phyloP scores from a whole-genome alignment of 2,888 invertebrate genomes.

The Chelonus formosanus region DNA sequence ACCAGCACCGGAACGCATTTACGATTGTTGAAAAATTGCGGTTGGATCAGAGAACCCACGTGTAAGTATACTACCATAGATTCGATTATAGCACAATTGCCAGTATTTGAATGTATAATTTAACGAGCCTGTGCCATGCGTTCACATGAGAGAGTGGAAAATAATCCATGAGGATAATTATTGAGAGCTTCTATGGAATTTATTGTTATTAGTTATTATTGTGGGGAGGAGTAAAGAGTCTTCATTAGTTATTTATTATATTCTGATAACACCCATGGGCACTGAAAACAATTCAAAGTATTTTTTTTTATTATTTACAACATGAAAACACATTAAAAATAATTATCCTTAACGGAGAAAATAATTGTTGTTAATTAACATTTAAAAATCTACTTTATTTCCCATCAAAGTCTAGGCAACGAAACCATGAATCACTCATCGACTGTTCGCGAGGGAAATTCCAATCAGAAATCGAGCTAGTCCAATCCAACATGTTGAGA shows the following conservation, averaged over 20 bases:
- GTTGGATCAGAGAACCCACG: conserved; percentile 12
- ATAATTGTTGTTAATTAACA: not conserved
- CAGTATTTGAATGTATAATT: conserved; percentile 23
- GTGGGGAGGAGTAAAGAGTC: not conserved
- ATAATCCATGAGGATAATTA: conserved; percentile 22
- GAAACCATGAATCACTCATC: conserved; percentile 8
- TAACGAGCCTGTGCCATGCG: conserved; percentile 18
- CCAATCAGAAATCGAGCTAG: conserved; percentile 56
- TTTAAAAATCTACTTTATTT: too few relatives aligned
- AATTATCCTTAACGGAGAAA: not conserved
- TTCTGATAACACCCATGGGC: not conserved
- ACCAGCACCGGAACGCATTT: conserved; percentile 41
- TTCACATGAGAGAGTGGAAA: conserved; percentile 10
- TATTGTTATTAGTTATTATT: conserved; percentile 2
- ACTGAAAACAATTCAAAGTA: not conserved
- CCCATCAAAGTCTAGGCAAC: not conserved
- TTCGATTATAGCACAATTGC: conserved; percentile 21
- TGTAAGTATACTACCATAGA: not conserved
- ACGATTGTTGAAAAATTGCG: conserved; percentile 36
- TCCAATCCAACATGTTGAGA: conserved; percentile 52
- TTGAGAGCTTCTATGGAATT: conserved; percentile 8
- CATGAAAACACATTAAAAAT: not conserved
- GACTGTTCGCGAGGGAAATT: conserved; percentile 42
- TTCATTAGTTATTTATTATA: not conserved
- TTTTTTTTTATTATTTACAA: not conserved